A percentile compares a stretch with the other conserved stretches of the same genome.
Conservation (phyloP, 2,797 vertebrate species). For the Pangasius larnaudii region DNA sequence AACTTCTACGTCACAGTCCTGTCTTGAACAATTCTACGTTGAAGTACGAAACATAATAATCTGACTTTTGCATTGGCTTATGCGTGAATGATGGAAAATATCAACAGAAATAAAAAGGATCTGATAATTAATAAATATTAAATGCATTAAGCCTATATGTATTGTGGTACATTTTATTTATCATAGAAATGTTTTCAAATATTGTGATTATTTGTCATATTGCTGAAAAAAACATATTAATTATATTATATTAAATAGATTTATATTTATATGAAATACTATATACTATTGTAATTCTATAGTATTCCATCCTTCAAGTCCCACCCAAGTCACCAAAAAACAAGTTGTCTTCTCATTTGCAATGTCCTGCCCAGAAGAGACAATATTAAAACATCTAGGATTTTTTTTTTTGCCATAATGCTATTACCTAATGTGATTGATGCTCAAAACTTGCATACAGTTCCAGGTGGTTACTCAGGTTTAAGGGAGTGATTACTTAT, state of each 20-base stretch:
- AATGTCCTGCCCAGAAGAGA: background rate
- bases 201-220: background rate
- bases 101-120: background rate
- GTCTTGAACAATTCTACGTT: background rate
- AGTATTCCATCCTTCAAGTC: background rate
- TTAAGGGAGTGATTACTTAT: background rate
- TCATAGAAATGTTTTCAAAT: background rate
- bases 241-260: background rate
- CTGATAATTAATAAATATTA: background rate
- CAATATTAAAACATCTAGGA: background rate
- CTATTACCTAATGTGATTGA: background rate
- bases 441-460: background rate
- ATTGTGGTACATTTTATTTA: background rate
- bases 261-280: background rate
- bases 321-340: background rate
- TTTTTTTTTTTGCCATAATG: background rate
- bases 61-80: background rate
- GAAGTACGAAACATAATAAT: background rate
- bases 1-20: background rate
- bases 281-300: background rate
- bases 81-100: background rate
- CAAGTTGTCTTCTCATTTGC: background rate
- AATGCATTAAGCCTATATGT: background rate
- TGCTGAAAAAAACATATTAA: too few species aligned
- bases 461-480: background rate